Evolutionary conservation across 2,888 invertebrate genomes (phyloP).

Genomic region (Drosophila mercatorum): DNA sequence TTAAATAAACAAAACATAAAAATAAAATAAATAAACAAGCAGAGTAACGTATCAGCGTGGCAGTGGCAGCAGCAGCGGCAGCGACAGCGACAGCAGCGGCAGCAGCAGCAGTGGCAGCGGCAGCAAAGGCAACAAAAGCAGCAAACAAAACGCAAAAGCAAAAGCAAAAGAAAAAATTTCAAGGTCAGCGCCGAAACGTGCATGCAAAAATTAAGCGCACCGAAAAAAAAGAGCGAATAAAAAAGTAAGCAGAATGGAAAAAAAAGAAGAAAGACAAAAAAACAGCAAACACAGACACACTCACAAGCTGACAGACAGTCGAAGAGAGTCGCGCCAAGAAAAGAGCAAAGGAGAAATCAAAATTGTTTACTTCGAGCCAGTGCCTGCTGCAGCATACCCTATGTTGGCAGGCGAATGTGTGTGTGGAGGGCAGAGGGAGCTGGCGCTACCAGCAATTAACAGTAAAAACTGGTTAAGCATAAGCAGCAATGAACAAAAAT

Average conservation of each 20-base stretch:
- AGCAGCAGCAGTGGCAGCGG: slow-evolving; percentile 2
- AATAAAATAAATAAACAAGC: slow-evolving; percentile 57
- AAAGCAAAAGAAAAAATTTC: slow-evolving; percentile 74
- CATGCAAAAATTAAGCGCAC: slow-evolving; percentile 78
- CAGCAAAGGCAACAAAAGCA: slow-evolving; percentile 33
- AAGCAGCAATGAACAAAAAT: neutral
- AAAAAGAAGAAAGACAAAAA: slow-evolving; percentile 16
- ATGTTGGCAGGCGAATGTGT: no score
- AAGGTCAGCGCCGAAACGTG: slow-evolving; percentile 79
- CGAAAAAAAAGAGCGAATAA: slow-evolving; percentile 55
- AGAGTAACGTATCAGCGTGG: slow-evolving; percentile 51
- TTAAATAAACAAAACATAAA: slow-evolving; percentile 65
- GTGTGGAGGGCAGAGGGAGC: neutral
- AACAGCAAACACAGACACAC: neutral
- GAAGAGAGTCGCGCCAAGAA: slow-evolving; percentile 39
- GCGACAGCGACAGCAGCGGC: neutral
- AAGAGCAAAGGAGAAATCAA: slow-evolving; percentile 40
- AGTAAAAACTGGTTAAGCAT: neutral
- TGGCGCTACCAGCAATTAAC: neutral
- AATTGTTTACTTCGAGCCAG: slow-evolving; percentile 10
- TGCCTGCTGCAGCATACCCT: neutral
- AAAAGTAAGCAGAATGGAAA: slow-evolving; percentile 60
- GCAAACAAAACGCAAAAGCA: slow-evolving; percentile 67
- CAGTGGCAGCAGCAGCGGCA: slow-evolving; percentile 6
- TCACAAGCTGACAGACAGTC: slow-evolving; percentile 19